Conservation (phyloP, 2,113 vertebrate species). For the Callocephalon fimbriatum region DNA sequence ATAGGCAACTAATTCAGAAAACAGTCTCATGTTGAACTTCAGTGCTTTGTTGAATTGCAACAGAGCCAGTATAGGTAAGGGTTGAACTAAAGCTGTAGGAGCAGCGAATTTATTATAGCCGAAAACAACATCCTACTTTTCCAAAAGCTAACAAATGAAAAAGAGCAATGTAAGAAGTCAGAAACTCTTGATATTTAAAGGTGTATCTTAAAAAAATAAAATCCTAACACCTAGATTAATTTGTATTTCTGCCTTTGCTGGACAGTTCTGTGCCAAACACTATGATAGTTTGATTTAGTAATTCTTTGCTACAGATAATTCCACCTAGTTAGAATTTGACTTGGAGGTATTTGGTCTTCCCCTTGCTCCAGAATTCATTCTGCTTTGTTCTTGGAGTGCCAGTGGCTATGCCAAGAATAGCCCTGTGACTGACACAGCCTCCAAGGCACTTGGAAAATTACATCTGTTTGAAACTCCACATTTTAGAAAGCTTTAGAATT, state of each 20-base stretch:
- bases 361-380: slow-evolving; percentile 26
- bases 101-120: not conserved
- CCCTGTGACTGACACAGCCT: not conserved
- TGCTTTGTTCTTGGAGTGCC: not conserved
- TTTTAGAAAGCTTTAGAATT: not conserved
- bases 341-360: not conserved
- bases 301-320: not conserved
- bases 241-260: not conserved
- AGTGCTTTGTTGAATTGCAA: not conserved
- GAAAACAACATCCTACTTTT: not conserved
- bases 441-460: not conserved
- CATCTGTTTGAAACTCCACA: not conserved
- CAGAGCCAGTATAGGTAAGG: not conserved
- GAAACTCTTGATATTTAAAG: not conserved
- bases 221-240: not conserved
- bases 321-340: not conserved
- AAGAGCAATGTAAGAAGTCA: not conserved
- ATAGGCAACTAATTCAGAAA: not conserved
- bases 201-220: not conserved
- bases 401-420: slow-evolving; percentile 11
- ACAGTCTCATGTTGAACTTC: not conserved
- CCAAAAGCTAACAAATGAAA: not conserved
- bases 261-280: not conserved
- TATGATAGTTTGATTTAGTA: not conserved
- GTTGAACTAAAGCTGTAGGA: not conserved